Evolutionary conservation across 1,140 invertebrate genomes (phyloP).

Genomic region (Drosophila ercepeae): DNA sequence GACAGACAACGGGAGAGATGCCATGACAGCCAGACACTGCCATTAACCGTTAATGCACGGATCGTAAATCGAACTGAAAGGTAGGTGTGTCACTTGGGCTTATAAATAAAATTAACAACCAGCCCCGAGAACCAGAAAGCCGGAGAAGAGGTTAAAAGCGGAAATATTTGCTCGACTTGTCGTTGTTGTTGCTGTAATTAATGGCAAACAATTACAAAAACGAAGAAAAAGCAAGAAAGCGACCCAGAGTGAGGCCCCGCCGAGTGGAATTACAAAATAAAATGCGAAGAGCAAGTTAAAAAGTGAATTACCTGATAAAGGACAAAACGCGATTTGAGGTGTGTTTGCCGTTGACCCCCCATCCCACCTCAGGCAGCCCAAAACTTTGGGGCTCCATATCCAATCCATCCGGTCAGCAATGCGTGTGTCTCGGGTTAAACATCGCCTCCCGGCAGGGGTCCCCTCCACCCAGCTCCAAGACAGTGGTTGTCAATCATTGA

Average conservation of each 20-base stretch:
- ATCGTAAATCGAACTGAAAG: conserved; percentile 67
- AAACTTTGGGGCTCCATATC: conserved; percentile 7
- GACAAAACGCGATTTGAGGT: conserved; percentile 80
- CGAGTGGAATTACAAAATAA: conserved; percentile 71
- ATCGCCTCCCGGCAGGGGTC: conserved; percentile 28
- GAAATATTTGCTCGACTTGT: conserved; percentile 69
- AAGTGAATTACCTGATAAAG: conserved; percentile 81
- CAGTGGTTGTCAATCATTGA: background rate
- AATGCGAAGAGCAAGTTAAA: conserved; percentile 79
- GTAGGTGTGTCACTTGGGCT: conserved; percentile 76
- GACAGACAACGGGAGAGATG: background rate
- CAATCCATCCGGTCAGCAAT: conserved; percentile 28
- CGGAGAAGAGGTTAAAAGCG: conserved; percentile 50
- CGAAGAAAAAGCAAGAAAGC: conserved; percentile 7
- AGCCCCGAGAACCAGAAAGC: conserved; percentile 2
- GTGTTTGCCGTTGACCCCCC: conserved; percentile 54
- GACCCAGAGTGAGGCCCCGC: conserved; percentile 32
- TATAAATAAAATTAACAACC: conserved; percentile 82
- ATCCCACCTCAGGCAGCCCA: background rate
- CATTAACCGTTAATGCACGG: conserved; percentile 75
- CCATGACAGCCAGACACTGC: conserved; percentile 2
- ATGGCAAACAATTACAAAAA: conserved; percentile 79
- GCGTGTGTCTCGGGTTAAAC: conserved; percentile 45
- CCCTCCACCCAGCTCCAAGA: background rate
- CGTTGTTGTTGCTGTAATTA: conserved; percentile 70